Base-by-base conservation (phyloP, 1,140 invertebrate genomes). In the Drosophila malerkotliana region DNA sequence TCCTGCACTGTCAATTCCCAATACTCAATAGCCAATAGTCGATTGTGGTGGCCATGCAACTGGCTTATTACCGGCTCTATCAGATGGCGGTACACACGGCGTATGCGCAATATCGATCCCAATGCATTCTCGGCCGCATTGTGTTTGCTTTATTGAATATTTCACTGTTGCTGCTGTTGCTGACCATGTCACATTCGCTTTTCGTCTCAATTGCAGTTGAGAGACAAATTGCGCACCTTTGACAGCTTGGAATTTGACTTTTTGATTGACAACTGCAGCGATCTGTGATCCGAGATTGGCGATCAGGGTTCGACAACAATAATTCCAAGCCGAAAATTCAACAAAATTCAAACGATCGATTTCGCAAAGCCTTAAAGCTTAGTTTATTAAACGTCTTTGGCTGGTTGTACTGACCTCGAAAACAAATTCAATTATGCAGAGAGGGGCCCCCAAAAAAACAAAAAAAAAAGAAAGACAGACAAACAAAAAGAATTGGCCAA, bases 161-260 rank as follows among this genome's bases (percentile, higher is more conserved):
- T 75, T 28, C 47, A 64, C 21, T 41, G 15, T 21, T 48, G 54
- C 30, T 24, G 53, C 44, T 49, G 48, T 15, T 44, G 59, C 28
- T 59, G 66, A 45, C 72, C 79, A 71, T 88, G 83, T 83, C 83
- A 83, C 83, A 87, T 88, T 87, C 84, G 83, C 83, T 87, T 87
- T 83, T 73, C 61, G 80, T 87, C 83, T 88, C 82, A 87, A 85
- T 82, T 80, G 76, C 76, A 68, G 61, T 58, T 68, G 66, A 71
- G 62, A 76, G 83, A 87, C 83, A 87, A 87, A 87, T 88, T 87
- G 83, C 72, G 74, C 74, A 55, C 74, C 74, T 78, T 78, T 72
- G 84, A 72, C 83, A 83, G 84, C 10, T 77, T 77, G 83, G 83
- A 87, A 87, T 88, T 87, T 87, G 79, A 88, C 83, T 87, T 83